These are phyloP conservation scores for Diorhabda elongata DNA, from an alignment of 1,140 invertebrate genomes.

Conservation along the genomic window DNA sequence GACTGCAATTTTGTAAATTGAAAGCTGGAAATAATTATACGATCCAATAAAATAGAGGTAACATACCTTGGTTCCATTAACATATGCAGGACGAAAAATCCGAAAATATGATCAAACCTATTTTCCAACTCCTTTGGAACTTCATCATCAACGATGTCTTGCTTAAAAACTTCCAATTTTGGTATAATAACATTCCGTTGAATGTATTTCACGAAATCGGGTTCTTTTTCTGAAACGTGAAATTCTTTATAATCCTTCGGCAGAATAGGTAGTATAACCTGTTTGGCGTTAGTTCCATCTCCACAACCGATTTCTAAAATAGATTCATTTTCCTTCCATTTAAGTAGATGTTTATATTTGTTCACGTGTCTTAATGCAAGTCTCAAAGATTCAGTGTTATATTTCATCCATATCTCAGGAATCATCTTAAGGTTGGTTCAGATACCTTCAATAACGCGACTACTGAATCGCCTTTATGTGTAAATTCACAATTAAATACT, in stretches of 20 bases:
- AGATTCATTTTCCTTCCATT: conserved; percentile 2
- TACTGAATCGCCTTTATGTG: too few species aligned
- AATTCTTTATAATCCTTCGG: conserved; percentile 5
- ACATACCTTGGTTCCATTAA: conserved; percentile 2
- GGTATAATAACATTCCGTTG: not conserved
- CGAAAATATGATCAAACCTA: conserved; percentile 7
- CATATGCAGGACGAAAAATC: conserved; percentile 7
- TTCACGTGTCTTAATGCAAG: not conserved
- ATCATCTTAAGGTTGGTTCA: too few species aligned
- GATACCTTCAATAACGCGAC: too few species aligned
- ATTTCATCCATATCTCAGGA: not conserved
- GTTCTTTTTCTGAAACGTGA: not conserved
- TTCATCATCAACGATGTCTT: not conserved
- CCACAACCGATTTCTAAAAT: not conserved
- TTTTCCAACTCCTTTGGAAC: not conserved
- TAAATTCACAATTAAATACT: too few species aligned
- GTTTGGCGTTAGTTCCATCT: not conserved
- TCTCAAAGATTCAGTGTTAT: not conserved
- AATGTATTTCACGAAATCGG: not conserved
- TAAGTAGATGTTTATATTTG: not conserved
- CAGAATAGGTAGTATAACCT: not conserved
- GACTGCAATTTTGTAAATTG: too few species aligned
- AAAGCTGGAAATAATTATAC: too few species aligned
- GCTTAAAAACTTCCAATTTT: not conserved
- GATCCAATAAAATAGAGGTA: not conserved